Percentiles rank a stretch among this genome's conserved stretches.
Evolutionary conservation across 2,113 vertebrate species (phyloP).

Genomic region (Prolemur simus): DNA sequence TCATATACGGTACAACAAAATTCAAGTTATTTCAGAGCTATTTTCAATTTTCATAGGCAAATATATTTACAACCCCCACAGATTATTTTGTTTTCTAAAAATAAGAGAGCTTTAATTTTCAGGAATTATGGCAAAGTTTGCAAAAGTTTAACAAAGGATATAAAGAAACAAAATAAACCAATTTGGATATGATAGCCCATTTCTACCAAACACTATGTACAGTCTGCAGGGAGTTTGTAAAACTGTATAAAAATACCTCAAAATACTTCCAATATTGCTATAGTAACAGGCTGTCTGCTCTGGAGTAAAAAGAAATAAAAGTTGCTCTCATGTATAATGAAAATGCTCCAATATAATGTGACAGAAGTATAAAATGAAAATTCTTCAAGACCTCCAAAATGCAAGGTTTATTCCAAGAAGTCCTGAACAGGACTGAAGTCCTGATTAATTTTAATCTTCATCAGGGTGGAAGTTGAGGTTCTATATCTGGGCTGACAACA

Average conservation of each 20-base stretch:
- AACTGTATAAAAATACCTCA: constrained; percentile 44
- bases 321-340: neutral
- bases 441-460: neutral
- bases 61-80: neutral
- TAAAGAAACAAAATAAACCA: neutral
- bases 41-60: neutral
- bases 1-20: neutral
- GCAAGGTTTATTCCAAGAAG: neutral
- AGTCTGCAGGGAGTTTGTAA: neutral
- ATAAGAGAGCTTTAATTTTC: neutral
- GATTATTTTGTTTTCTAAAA: constrained; percentile 25
- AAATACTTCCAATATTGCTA: constrained; percentile 45
- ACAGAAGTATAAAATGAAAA: neutral
- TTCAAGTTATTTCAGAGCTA: neutral
- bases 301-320: neutral
- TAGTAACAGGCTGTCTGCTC: constrained; percentile 8
- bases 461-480: neutral
- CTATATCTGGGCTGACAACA: fast-evolving
- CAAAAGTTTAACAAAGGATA: constrained; percentile 14
- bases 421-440: neutral
- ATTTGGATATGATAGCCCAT: neutral
- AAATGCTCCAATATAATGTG: neutral
- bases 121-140: neutral
- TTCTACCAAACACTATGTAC: neutral
- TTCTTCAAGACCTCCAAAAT: neutral